Conservation (phyloP, 2,113 vertebrate genomes). For the Colinus virginianus region DNA sequence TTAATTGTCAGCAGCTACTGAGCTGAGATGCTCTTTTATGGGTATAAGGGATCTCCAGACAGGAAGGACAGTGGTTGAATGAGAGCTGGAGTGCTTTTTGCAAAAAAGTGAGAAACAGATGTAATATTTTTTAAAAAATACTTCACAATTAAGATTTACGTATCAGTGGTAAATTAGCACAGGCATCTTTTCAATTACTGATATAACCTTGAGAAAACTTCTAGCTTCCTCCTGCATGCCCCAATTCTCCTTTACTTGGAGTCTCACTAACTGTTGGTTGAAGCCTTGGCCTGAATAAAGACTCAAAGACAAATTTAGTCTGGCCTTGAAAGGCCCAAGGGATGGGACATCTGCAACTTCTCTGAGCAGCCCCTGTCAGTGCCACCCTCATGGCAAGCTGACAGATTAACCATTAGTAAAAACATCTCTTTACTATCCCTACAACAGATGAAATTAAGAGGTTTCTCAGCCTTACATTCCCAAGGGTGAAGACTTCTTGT, state of each 20-base stretch:
- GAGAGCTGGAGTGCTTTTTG: not conserved
- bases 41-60: not conserved
- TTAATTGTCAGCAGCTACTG: not conserved
- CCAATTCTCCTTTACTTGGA: not conserved
- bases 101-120: not conserved
- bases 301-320: not conserved
- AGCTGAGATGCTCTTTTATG: not conserved
- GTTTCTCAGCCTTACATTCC: not conserved
- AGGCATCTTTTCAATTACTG: not conserved
- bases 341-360: not conserved
- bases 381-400: not conserved
- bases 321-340: not conserved
- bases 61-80: not conserved
- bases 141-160: not conserved
- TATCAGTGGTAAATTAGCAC: not conserved
- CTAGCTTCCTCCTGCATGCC: not conserved
- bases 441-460: not conserved
- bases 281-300: fast-evolving
- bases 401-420: not conserved
- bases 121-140: not conserved
- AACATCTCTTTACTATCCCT: not conserved
- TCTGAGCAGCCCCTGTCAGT: not conserved
- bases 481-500: not conserved
- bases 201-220: not conserved
- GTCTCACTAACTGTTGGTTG: fast-evolving